These are phyloP conservation scores for Enteromius trimaculatus DNA, from an alignment of 2,797 vertebrate genomes.

Conservation along the genomic window DNA sequence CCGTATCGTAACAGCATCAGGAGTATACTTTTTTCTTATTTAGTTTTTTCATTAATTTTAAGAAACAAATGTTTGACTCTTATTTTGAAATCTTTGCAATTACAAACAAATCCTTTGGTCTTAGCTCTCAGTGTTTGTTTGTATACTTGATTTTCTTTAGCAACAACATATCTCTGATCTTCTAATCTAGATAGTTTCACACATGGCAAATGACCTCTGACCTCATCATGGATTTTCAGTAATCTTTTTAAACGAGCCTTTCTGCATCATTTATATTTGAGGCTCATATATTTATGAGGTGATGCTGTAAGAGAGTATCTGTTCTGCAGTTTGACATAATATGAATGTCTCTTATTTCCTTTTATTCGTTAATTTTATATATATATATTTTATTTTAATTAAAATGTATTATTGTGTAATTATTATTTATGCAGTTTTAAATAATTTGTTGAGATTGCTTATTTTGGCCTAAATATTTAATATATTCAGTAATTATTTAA, in stretches of 20 bases:
- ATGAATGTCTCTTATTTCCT: neutral
- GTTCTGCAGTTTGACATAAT: neutral
- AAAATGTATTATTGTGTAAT: neutral
- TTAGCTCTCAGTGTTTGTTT: conserved; percentile 51
- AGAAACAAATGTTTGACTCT: conserved; percentile 29
- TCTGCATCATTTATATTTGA: conserved; percentile 10
- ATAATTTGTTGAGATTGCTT: neutral
- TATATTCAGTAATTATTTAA: neutral
- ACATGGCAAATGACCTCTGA: conserved; percentile 36
- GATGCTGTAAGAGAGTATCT: conserved; percentile 1
- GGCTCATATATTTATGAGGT: conserved; percentile 6
- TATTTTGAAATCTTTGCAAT: conserved; percentile 34
- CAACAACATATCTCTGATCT: conserved; percentile 62
- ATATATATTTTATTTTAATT: neutral
- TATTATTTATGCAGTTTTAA: neutral
- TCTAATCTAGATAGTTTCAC: conserved; percentile 43
- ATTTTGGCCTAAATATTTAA: neutral
- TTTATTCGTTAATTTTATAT: neutral
- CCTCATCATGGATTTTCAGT: neutral
- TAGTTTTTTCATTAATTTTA: neutral
- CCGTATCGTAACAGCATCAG: neutral
- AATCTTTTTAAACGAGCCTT: neutral
- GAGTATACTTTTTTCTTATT: neutral
- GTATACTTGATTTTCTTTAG: conserved; percentile 66
- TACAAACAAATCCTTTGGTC: neutral